A percentile compares a stretch with the other conserved stretches of the same genome.
Conservation (phyloP, 1,140 invertebrate genomes). For the Mylabris phalerata region DNA sequence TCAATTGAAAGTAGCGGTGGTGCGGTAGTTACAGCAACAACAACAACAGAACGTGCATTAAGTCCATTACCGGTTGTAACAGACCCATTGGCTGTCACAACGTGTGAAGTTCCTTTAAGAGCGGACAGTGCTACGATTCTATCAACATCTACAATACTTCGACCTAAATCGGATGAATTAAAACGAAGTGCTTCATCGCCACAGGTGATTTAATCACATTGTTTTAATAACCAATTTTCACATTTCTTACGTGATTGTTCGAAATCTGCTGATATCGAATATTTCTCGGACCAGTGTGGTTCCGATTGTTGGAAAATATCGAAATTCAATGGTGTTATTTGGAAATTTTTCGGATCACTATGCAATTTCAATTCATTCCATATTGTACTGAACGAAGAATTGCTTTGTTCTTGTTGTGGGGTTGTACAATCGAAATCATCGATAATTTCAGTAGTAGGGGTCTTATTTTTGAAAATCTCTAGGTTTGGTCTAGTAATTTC, state of each 20-base stretch:
- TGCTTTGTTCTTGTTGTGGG: background rate
- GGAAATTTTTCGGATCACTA: slow-evolving; percentile 19
- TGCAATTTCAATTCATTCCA: slow-evolving; percentile 33
- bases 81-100: slow-evolving; percentile 20
- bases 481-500: no score
- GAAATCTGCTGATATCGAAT: slow-evolving; percentile 19
- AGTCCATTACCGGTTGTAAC: slow-evolving; percentile 40
- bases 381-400: slow-evolving; percentile 7
- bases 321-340: slow-evolving; percentile 28
- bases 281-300: slow-evolving; percentile 29
- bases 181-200: slow-evolving; percentile 53
- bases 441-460: no score
- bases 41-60: slow-evolving; percentile 30
- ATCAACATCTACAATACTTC: slow-evolving; percentile 37
- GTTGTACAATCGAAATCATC: no score
- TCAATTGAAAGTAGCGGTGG: background rate
- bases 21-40: background rate
- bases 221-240: slow-evolving; percentile 26
- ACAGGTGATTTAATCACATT: slow-evolving; percentile 39
- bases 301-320: slow-evolving; percentile 22
- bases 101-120: slow-evolving; percentile 27
- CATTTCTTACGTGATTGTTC: slow-evolving; percentile 33
- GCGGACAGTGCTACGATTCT: slow-evolving; percentile 33
- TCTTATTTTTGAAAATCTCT: no score
- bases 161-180: slow-evolving; percentile 48